A percentile compares a stretch with the other conserved stretches of the same genome.
These are phyloP conservation scores for Diploptera punctata DNA, from an alignment of 2,888 invertebrate species.

Conservation along the genomic window DNA sequence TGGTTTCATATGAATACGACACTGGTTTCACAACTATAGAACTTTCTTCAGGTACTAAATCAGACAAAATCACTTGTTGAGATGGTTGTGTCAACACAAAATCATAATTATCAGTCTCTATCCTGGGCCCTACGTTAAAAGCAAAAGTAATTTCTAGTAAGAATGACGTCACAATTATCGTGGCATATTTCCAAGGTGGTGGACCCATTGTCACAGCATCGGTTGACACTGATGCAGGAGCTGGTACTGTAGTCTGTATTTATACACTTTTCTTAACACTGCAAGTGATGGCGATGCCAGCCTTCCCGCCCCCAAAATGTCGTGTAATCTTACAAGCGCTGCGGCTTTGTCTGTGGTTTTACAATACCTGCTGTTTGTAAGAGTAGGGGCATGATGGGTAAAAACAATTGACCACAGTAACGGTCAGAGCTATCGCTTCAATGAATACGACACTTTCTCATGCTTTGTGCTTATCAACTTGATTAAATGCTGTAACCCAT, in stretches of 20 bases:
- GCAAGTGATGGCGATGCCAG: too few relatives aligned
- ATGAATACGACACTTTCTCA: background rate
- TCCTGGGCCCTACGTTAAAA: too few relatives aligned
- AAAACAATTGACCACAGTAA: background rate
- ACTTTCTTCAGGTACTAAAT: slow-evolving; percentile 11
- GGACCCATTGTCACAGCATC: too few relatives aligned
- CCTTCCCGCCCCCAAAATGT: background rate
- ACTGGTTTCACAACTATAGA: background rate
- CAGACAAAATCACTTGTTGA: background rate
- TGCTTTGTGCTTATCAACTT: too few relatives aligned
- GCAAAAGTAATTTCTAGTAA: too few relatives aligned
- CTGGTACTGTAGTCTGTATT: too few relatives aligned
- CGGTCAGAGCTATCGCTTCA: background rate
- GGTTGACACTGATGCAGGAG: too few relatives aligned
- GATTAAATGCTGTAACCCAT: too few relatives aligned
- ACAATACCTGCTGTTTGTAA: background rate
- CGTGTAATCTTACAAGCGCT: slow-evolving; percentile 7
- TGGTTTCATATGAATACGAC: slow-evolving; percentile 3
- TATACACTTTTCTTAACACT: too few relatives aligned
- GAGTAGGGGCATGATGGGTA: background rate
- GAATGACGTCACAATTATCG: too few relatives aligned
- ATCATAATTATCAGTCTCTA: too few relatives aligned
- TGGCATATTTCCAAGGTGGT: too few relatives aligned
- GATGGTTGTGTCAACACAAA: background rate
- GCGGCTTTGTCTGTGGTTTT: slow-evolving; percentile 11